phyloP scores from a whole-genome alignment of 2,888 invertebrate species.

The Augochlorella aurata region DNA sequence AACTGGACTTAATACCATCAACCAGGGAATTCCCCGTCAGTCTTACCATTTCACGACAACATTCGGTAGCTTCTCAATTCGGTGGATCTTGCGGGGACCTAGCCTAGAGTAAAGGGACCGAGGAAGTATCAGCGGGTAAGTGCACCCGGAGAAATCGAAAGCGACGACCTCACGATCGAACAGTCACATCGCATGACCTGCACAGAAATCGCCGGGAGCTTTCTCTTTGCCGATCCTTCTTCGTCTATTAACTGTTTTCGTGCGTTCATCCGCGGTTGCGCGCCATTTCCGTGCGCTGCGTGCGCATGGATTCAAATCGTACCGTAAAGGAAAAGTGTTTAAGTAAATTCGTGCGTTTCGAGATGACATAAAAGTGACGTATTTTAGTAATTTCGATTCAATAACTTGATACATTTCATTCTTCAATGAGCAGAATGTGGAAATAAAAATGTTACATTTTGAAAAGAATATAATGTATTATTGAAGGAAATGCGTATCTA shows the following conservation, averaged over 20 bases:
- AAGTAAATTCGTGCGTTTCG: background rate
- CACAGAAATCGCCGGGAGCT: slow-evolving; percentile 19
- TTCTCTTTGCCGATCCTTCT: slow-evolving; percentile 38
- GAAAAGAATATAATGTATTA: too few relatives aligned
- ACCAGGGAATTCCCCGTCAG: background rate
- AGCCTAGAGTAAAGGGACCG: background rate
- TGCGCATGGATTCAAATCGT: background rate
- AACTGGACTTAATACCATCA: background rate
- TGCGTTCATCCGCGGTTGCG: background rate
- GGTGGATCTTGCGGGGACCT: background rate
- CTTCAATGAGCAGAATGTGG: too few relatives aligned
- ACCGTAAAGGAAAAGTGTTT: background rate
- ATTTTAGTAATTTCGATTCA: too few relatives aligned
- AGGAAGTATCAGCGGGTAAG: slow-evolving; percentile 41
- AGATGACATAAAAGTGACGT: background rate
- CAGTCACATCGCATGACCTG: slow-evolving; percentile 30
- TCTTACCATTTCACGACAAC: background rate
- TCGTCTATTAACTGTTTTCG: slow-evolving; percentile 25
- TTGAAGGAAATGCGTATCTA: too few relatives aligned
- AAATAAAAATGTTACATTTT: too few relatives aligned
- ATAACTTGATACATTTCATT: too few relatives aligned
- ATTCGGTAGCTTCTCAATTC: background rate
- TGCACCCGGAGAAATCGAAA: slow-evolving; percentile 56
- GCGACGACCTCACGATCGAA: slow-evolving; percentile 36
- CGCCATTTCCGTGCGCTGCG: background rate